phyloP scores from a whole-genome alignment of 2,888 invertebrate species.

The Aproaerema taeniolella region DNA sequence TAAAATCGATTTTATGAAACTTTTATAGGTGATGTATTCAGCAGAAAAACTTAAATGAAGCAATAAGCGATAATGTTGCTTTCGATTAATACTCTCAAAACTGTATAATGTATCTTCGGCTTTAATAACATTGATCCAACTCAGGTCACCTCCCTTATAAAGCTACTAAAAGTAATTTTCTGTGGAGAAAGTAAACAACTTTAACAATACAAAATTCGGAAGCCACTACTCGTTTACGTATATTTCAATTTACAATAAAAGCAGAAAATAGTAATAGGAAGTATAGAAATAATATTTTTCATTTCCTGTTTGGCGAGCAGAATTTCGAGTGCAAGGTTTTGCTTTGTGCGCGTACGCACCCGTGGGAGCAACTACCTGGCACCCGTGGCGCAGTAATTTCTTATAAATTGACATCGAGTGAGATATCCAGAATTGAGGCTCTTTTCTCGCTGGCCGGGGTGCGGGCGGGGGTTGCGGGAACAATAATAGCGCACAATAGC shows the following conservation, averaged over 20 bases:
- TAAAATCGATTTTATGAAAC: too few species aligned
- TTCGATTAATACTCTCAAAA: too few species aligned
- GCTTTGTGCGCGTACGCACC: conserved; percentile 48
- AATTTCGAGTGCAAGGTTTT: conserved; percentile 58
- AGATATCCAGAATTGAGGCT: conserved; percentile 58
- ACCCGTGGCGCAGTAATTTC: conserved; percentile 65
- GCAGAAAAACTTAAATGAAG: too few species aligned
- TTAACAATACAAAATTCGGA: conserved; percentile 32
- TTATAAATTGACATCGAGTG: conserved; percentile 75
- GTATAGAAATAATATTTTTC: conserved; percentile 60
- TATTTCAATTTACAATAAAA: conserved; percentile 30
- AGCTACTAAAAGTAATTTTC: too few species aligned
- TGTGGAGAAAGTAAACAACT: conserved; percentile 40
- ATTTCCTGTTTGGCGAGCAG: conserved; percentile 64
- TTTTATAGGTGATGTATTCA: too few species aligned
- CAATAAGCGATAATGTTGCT: too few species aligned
- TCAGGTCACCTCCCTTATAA: too few species aligned
- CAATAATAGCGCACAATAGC: conserved; percentile 59
- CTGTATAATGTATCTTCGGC: too few species aligned
- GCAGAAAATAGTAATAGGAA: conserved; percentile 49
- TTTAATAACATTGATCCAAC: too few species aligned
- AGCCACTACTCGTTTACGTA: conserved; percentile 33
- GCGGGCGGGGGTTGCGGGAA: conserved; percentile 28
- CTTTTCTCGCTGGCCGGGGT: conserved; percentile 40
- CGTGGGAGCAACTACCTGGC: conserved; percentile 73